Conservation (phyloP, 2,797 vertebrate species). For the Remorina albescens region DNA sequence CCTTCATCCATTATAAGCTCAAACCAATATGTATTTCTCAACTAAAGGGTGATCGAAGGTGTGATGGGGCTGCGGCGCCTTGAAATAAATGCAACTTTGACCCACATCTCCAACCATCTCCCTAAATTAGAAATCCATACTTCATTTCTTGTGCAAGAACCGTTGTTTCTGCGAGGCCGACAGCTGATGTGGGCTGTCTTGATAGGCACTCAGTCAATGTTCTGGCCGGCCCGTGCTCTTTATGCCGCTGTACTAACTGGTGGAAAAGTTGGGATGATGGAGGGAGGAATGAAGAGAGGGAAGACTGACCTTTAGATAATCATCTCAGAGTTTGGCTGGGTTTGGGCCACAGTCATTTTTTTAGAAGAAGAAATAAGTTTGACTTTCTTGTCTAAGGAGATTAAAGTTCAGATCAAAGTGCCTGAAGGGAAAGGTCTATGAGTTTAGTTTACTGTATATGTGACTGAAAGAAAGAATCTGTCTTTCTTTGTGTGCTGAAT, state of each 20-base stretch:
- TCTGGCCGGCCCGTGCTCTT: constrained; percentile 50
- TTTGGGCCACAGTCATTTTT: constrained; percentile 43
- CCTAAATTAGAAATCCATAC: constrained; percentile 87
- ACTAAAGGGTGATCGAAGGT: constrained; percentile 69
- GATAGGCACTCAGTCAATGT: constrained; percentile 78
- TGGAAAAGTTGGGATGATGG: constrained; percentile 60
- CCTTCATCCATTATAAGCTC: constrained; percentile 69
- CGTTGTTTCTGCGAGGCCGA: constrained; percentile 70
- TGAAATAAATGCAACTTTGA: constrained; percentile 82
- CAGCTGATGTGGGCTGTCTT: constrained; percentile 53
- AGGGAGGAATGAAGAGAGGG: constrained; percentile 41
- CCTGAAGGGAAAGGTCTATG: constrained; percentile 41
- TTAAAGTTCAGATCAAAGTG: constrained; percentile 48
- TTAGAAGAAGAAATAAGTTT: constrained; percentile 53
- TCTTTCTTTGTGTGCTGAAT: constrained; percentile 52
- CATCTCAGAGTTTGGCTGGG: constrained; percentile 52
- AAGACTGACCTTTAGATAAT: constrained; percentile 76
- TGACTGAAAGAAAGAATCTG: constrained; percentile 38
- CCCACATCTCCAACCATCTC: constrained; percentile 77
- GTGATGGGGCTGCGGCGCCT: constrained; percentile 63
- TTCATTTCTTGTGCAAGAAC: constrained; percentile 80
- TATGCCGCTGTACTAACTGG: constrained; percentile 48
- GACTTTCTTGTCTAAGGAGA: constrained; percentile 62
- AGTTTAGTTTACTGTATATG: constrained; percentile 46
- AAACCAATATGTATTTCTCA: constrained; percentile 72